phyloP scores from a whole-genome alignment of 1,140 invertebrate genomes.

The Bradynema listronoti region DNA sequence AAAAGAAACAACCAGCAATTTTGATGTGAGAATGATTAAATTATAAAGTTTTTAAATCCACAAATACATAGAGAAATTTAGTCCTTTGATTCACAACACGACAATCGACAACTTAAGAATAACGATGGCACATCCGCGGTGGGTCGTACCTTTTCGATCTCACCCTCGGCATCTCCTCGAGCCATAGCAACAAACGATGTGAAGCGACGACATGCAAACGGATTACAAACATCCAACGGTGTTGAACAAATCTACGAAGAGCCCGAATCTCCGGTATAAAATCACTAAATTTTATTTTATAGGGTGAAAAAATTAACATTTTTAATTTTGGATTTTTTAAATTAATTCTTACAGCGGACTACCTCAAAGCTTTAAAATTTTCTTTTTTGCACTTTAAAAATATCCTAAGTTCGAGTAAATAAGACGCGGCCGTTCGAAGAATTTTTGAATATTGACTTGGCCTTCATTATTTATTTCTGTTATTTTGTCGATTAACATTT shows the following conservation, averaged over 20 bases:
- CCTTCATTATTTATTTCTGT: too few species aligned
- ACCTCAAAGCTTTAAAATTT: too few species aligned
- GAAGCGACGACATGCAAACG: neutral
- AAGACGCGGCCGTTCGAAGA: too few species aligned
- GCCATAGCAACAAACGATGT: neutral
- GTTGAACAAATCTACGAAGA: slow-evolving; percentile 42
- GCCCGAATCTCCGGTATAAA: slow-evolving; percentile 36
- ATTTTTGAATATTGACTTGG: too few species aligned
- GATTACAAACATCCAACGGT: slow-evolving; percentile 16
- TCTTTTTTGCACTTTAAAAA: too few species aligned
- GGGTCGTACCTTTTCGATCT: neutral
- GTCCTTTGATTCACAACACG: neutral
- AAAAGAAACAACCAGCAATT: too few species aligned
- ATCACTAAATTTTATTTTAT: too few species aligned
- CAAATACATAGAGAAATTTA: neutral
- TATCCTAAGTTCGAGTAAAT: too few species aligned
- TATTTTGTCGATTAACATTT: too few species aligned
- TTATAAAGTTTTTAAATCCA: too few species aligned
- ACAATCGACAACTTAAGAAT: slow-evolving; percentile 9
- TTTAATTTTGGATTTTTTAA: neutral
- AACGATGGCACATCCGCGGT: neutral
- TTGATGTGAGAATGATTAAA: too few species aligned
- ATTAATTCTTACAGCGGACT: neutral
- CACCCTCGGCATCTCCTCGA: neutral
- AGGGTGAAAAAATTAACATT: neutral